Base-by-base conservation (phyloP, 2,797 vertebrate genomes). In the Malurus splendens region DNA sequence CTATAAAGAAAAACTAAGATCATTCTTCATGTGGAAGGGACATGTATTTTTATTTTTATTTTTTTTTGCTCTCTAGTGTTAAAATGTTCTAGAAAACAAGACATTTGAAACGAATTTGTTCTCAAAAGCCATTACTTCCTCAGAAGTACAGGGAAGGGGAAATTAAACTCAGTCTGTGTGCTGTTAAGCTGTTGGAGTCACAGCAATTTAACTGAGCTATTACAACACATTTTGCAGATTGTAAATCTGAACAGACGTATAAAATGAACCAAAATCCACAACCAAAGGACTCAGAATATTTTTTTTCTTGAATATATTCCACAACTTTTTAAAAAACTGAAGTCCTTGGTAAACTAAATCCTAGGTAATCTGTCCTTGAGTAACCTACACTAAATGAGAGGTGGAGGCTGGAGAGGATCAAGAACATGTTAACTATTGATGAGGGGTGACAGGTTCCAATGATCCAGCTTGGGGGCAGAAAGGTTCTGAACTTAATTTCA, bases 401-500 rank as follows among this genome's bases (percentile, higher is more conserved):
- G 13, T 19, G 25, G 82, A 68, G 81, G 60, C 81, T 87, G 76
- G 55, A 72, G 51, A 90, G 73, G 76, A 90, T 93, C 82, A 87
- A 77, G 61, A 64, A 25, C 57, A 7, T 14, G n/a, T 60, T 68
- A 50, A 70, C 42, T 56, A 1, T 27, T 86, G 77, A 71, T 86
- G 79, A 25, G 55, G 25, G 38, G 39, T 81, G 75, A 70, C 75
- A 92, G 82, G 47, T 82, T 64, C 55, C 57, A 85, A 0, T 45
- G 65, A 71, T 83, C 57, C 72, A 87, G 39, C 73, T 78, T 15
- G 3, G 38, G 48, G 20, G 8, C 7, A 7, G 17, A 15, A 55
- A 16, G 18, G 33, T 38, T 85, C 79, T 90, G 73, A 94, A 85
- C 76, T 92, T 70, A 60, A 74, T 71, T 92, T 93, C 61, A 82